phyloP scores from a whole-genome alignment of 2,113 vertebrate genomes.

The Ranitomeya imitator region DNA sequence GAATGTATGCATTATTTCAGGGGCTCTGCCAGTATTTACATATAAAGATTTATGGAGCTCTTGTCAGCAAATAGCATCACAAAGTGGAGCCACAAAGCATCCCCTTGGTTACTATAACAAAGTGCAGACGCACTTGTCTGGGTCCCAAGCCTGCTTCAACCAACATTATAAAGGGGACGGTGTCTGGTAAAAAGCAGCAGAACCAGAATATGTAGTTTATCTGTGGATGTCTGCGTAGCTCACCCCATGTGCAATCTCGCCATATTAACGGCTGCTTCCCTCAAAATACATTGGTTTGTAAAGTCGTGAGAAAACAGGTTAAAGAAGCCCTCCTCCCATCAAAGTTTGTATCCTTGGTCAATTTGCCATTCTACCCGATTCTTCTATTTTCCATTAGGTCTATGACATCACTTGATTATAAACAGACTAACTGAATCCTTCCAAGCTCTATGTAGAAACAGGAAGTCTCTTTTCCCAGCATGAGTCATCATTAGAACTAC shows the following conservation, averaged over 20 bases:
- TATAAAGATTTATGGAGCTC: conserved; percentile 48
- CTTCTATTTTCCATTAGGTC: too few relatives aligned
- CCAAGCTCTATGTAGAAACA: too few relatives aligned
- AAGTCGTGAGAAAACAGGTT: neutral
- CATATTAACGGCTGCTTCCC: neutral
- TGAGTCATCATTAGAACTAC: too few relatives aligned
- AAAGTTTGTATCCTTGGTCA: too few relatives aligned
- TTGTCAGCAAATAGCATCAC: conserved; percentile 24
- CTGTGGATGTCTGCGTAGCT: neutral
- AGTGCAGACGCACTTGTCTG: conserved; percentile 44
- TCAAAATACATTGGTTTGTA: neutral
- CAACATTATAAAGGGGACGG: neutral
- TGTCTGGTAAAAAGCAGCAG: neutral
- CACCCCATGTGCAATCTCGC: neutral
- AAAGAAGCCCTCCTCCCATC: too few relatives aligned
- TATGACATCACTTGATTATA: too few relatives aligned
- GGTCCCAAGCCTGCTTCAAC: conserved; percentile 14
- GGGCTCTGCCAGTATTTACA: conserved; percentile 50
- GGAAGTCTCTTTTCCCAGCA: too few relatives aligned
- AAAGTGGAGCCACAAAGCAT: conserved; percentile 43
- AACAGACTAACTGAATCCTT: too few relatives aligned
- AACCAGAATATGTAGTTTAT: neutral
- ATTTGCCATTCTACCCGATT: too few relatives aligned
- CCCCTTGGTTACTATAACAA: conserved; percentile 52
- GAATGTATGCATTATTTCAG: conserved; percentile 57